Conservation (phyloP, 2,113 vertebrate genomes). For the Larimichthys crocea region DNA sequence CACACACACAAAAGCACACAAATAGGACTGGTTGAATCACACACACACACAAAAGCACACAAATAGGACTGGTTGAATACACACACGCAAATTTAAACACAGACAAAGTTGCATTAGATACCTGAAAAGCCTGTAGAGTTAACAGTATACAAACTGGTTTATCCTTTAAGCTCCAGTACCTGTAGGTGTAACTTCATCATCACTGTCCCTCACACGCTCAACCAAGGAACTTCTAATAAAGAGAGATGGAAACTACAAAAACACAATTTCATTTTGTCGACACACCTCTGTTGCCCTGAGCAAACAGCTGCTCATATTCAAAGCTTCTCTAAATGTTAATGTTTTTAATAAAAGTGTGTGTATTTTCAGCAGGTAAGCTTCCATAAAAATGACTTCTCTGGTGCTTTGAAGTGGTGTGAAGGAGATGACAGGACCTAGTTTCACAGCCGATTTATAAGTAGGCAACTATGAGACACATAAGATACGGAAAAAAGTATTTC, state of each 20-base stretch:
- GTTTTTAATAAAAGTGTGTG: conserved; percentile 20
- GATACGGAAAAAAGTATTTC: not conserved
- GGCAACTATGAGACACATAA: not conserved
- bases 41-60: not conserved
- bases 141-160: not conserved
- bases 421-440: not conserved
- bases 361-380: conserved; percentile 1
- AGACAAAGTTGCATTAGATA: conserved; percentile 10
- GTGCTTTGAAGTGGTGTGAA: not conserved
- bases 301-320: not conserved
- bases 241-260: conserved; percentile 5
- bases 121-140: conserved; percentile 1
- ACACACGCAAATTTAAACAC: conserved; percentile 35
- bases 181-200: conserved; percentile 29
- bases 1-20: conserved; percentile 3
- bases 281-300: not conserved
- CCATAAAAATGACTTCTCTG: conserved; percentile 6
- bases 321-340: conserved; percentile 1
- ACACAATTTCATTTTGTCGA: not conserved
- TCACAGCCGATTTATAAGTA: not conserved
- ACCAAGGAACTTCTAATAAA: conserved; percentile 26
- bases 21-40: too few species aligned
- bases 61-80: too few species aligned
- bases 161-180: conserved; percentile 25
- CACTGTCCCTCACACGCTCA: not conserved